Evolutionary conservation across 2,888 invertebrate genomes (phyloP).

Genomic region (Ethmia dodecea): DNA sequence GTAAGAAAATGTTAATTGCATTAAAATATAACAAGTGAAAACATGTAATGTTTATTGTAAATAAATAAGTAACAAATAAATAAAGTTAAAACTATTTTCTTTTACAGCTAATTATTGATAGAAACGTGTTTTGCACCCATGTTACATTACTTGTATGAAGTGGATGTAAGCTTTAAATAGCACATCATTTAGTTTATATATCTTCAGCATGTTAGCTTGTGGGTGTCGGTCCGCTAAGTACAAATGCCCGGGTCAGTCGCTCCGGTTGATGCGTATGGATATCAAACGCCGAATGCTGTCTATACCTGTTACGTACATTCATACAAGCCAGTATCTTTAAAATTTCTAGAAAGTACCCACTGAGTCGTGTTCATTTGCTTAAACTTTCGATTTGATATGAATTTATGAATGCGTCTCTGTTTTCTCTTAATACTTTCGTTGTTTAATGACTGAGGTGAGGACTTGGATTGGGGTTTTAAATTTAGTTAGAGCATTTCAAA

Average conservation of each 20-base stretch:
- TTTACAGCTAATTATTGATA: too few species aligned
- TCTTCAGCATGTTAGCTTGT: slow-evolving; percentile 25
- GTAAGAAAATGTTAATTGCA: too few species aligned
- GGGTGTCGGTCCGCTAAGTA: slow-evolving; percentile 57
- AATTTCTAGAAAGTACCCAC: slow-evolving; percentile 66
- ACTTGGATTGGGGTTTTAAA: background rate
- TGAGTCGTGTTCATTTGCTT: slow-evolving; percentile 57
- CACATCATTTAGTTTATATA: too few species aligned
- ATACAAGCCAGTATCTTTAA: slow-evolving; percentile 39
- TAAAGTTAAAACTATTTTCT: too few species aligned
- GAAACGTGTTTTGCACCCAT: too few species aligned
- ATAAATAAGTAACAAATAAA: too few species aligned
- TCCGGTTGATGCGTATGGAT: slow-evolving; percentile 34
- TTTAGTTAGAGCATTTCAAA: too few species aligned
- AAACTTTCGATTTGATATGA: slow-evolving; percentile 69
- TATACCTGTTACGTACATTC: slow-evolving; percentile 24
- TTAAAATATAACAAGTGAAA: too few species aligned
- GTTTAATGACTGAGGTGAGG: slow-evolving; percentile 15
- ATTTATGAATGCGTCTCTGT: slow-evolving; percentile 46
- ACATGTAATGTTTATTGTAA: too few species aligned
- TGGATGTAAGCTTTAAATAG: too few species aligned
- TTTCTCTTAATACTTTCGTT: slow-evolving; percentile 42
- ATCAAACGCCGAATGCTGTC: slow-evolving; percentile 25
- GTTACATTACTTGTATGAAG: too few species aligned
- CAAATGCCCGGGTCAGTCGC: slow-evolving; percentile 39